Percentiles rank a stretch among this genome's conserved stretches.
Evolutionary conservation across 2,113 vertebrate species (phyloP).

Genomic region (Ursus arctos): DNA sequence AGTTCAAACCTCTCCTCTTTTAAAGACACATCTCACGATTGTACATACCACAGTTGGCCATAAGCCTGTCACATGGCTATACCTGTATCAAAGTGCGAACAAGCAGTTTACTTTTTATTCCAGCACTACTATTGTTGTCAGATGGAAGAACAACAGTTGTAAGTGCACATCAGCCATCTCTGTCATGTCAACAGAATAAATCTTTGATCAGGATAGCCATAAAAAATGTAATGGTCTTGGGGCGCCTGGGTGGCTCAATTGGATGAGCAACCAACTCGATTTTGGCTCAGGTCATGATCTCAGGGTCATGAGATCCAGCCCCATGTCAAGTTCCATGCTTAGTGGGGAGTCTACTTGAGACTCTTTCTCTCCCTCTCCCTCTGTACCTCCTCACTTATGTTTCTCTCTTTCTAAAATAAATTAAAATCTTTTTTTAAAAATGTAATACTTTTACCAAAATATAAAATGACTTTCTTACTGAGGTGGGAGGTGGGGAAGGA

Average conservation of each 20-base stretch:
- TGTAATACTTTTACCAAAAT: not conserved
- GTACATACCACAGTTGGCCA: not conserved
- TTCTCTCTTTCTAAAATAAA: not conserved
- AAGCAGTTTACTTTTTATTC: not conserved
- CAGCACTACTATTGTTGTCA: not conserved
- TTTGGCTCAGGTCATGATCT: not conserved
- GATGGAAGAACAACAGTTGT: not conserved
- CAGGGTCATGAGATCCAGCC: not conserved
- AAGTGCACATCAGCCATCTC: not conserved
- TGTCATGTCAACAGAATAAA: not conserved
- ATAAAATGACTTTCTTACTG: not conserved
- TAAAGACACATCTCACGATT: not conserved
- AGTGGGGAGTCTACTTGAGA: not conserved
- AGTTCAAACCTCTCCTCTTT: not conserved
- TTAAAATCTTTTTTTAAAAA: not conserved
- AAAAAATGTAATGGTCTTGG: not conserved
- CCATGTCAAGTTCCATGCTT: not conserved
- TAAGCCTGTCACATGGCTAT: not conserved
- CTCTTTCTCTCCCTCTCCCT: not conserved
- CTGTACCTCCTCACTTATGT: not conserved
- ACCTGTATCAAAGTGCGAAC: not conserved
- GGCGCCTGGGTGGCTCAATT: not conserved
- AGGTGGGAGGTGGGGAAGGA: not conserved
- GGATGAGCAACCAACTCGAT: not conserved
- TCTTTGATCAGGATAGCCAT: not conserved